Evolutionary conservation across 2,797 vertebrate genomes (phyloP), one percentile per base, ranked within the genome.

Genomic region (Manis javanica): DNA sequence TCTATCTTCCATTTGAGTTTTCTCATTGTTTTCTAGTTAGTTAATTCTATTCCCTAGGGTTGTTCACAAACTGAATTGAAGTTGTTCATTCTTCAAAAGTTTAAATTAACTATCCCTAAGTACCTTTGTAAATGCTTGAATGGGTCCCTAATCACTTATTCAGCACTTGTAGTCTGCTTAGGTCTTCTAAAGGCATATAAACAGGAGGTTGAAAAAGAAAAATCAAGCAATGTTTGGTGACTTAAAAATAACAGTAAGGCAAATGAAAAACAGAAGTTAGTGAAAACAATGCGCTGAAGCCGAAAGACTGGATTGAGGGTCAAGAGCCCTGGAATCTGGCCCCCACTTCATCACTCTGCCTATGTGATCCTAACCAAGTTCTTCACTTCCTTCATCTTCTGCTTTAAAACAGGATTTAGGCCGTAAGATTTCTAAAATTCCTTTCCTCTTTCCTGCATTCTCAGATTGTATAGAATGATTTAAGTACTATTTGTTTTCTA

Each of bases 81-180:
- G 79, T 85, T 95, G 34, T 72, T 57, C 75, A 14, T 93, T 97
- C 55, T 95, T 96, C 68, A 69, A 83, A 97, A 96, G 92, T 97
- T 97, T 95, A 96, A 89, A 92, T 94, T 74, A 91, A 90, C 94
- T 94, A 78, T 68, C 93, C 37, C 37, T 96, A 93, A 97, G 92
- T 51, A 71, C 42, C 53, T 74, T 96, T 82, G 84, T 75, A 89
- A 96, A 96, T 90, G 91, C 88, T 91, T 37, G 19, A 90, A 49
- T 46, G 79, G 46, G 23, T 77, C 69, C 51, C 61, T 91, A 87
- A 91, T 97, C 74, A 90, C 46, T 92, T 92, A 89, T 75, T 91
- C 42, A 37, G 87, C 55, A 79, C 49, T 64, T 49, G 26, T 34
- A 68, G 61, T 51, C 39, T 86, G n/a, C 37, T 89, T 59, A 13